A percentile compares a stretch with the other conserved stretches of the same genome.
phyloP scores from a whole-genome alignment of 2,888 invertebrate species.

The Ophraella communa region DNA sequence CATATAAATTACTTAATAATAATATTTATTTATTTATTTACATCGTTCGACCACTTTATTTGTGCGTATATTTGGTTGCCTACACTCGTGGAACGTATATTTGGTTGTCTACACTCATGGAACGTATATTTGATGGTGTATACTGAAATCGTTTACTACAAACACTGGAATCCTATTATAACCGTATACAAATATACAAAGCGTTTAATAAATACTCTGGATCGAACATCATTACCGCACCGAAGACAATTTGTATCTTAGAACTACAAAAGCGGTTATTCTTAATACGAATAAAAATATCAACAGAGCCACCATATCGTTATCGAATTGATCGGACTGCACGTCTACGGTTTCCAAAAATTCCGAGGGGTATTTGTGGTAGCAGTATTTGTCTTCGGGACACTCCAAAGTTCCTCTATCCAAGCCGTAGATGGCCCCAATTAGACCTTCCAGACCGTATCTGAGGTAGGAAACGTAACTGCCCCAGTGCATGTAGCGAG shows the following conservation, averaged over 20 bases:
- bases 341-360: constrained; percentile 85
- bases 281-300: constrained; percentile 72
- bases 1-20: no score
- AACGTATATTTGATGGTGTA: no score
- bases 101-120: no score
- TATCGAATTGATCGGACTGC: constrained; percentile 81
- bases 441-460: constrained; percentile 88
- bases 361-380: constrained; percentile 80
- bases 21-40: no score
- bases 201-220: no score
- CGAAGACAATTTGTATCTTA: constrained; percentile 78
- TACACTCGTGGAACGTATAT: no score
- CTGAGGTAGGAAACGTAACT: constrained; percentile 90
- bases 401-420: constrained; percentile 79
- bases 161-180: no score
- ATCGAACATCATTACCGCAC: no score
- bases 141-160: no score
- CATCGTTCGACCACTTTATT: no score
- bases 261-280: constrained; percentile 71
- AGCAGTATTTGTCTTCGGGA: constrained; percentile 76
- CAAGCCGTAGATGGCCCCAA: constrained; percentile 84
- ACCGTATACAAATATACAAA: no score
- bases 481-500: constrained; percentile 87
- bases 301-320: constrained; percentile 77
- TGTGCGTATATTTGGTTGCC: no score